These are phyloP conservation scores for Litoditis marina DNA, from an alignment of 2,888 invertebrate species.

Conservation along the genomic window DNA sequence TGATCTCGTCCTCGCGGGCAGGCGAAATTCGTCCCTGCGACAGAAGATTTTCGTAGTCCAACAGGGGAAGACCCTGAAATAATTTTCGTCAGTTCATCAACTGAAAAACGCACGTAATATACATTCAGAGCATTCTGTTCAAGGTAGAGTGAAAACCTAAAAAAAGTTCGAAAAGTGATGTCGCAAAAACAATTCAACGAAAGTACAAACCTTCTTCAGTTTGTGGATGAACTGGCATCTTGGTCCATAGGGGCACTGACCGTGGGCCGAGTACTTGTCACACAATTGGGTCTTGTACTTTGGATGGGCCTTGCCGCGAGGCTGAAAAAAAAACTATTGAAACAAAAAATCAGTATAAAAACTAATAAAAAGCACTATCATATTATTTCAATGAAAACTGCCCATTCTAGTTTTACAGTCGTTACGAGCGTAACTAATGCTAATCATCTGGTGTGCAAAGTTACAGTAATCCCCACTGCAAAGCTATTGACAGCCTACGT, in stretches of 20 bases:
- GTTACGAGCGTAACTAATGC: too few species aligned
- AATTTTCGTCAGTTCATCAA: background rate
- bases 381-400: too few species aligned
- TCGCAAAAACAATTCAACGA: too few species aligned
- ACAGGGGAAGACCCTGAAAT: conserved; percentile 39
- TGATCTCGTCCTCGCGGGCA: conserved; percentile 41
- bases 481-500: too few species aligned
- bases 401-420: too few species aligned
- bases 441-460: too few species aligned
- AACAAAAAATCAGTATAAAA: conserved; percentile 1
- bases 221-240: conserved; percentile 50
- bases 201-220: conserved; percentile 7
- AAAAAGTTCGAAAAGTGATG: too few species aligned
- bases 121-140: too few species aligned
- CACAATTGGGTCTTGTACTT: conserved; percentile 50
- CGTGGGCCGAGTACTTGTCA: conserved; percentile 43
- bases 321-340: conserved; percentile 20
- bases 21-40: conserved; percentile 36
- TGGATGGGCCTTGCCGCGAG: conserved; percentile 47
- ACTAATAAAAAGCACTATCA: background rate
- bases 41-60: conserved; percentile 40
- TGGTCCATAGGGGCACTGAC: conserved; percentile 45
- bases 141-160: background rate
- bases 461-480: too few species aligned
- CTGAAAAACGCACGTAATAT: background rate